Base-by-base conservation (phyloP, 1,140 invertebrate genomes). In the Drosophila subpulchrella region DNA sequence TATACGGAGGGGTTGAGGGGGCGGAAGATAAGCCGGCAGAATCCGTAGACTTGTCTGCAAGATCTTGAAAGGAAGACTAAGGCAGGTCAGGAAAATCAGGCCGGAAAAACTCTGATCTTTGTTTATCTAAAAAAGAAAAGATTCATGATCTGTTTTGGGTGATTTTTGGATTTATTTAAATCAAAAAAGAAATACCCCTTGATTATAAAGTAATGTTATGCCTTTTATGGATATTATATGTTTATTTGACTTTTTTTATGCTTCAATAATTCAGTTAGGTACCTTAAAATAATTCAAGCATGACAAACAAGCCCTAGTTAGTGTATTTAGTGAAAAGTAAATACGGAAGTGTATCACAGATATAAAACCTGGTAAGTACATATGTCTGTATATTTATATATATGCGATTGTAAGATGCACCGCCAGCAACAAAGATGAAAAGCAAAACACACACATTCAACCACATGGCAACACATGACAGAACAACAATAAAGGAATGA, bases 311-410 rank as follows among this genome's bases (percentile, higher is more conserved):
- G 46, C 57, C 61, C 46, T 53, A 68, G 59, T 68, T 65, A 53
- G 41, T 56, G 24, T 34, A 66, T 56, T 47, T 27, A 71, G 13
- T 41, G 12, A 27, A 57, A 70, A 17, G 51, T 70, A 71, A 48
- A 71, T 10, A 71, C 63, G 67, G 67, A 71, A 71, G 67, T 71
- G 34, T 55, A 44, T 38, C 3, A 13, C 34, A 44, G 39, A 54
- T 36, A 66, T 41, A 30, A 30, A 65, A 44, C 13, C 38, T 34
- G 38, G 27, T 50, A 34, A 15, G 11, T 32, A 32, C 4, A 34
- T 32, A 11, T 17, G 8, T 41, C 17, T 32, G 24, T 44, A 27
- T n/a, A 8, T 47, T 17, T 4, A 24, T 38, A 17, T 47, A 20
- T 15, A 6, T 63, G 15, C 20, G 8, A 4, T 30, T 41, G 15